Conservation (phyloP, 2,888 invertebrate genomes). For the Steromphala cineraria region DNA sequence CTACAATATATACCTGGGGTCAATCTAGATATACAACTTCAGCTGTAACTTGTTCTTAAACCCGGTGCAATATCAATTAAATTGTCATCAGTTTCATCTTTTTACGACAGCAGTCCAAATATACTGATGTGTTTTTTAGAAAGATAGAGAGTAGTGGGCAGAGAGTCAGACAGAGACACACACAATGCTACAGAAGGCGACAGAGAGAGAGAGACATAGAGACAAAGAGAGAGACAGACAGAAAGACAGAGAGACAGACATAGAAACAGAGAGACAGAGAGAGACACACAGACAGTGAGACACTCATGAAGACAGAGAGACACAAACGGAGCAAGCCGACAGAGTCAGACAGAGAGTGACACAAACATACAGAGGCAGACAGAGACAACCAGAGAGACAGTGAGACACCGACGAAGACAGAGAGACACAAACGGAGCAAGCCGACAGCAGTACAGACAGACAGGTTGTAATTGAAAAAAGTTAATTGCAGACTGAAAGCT, state of each 20-base stretch:
- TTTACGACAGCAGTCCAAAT: too few species aligned
- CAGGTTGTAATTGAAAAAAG: too few species aligned
- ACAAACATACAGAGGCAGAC: not conserved
- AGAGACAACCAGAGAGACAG: not conserved
- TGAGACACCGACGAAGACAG: not conserved
- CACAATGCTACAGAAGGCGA: not conserved
- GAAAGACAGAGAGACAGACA: not conserved
- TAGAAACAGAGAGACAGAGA: not conserved
- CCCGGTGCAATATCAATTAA: too few species aligned
- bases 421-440: too few species aligned
- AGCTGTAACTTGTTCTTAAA: too few species aligned
- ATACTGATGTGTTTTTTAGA: too few species aligned
- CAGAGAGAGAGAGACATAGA: not conserved
- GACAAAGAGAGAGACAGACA: not conserved
- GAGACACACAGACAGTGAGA: not conserved
- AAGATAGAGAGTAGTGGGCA: not conserved
- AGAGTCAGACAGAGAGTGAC: not conserved
- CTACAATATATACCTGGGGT: too few species aligned
- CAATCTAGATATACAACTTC: too few species aligned
- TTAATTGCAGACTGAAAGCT: too few species aligned
- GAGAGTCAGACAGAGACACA: not conserved
- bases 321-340: too few species aligned
- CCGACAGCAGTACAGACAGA: too few species aligned
- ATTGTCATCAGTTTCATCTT: too few species aligned
- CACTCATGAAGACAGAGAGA: not conserved